phyloP scores from a whole-genome alignment of 1,140 invertebrate genomes.

The Odontomachus brunneus region DNA sequence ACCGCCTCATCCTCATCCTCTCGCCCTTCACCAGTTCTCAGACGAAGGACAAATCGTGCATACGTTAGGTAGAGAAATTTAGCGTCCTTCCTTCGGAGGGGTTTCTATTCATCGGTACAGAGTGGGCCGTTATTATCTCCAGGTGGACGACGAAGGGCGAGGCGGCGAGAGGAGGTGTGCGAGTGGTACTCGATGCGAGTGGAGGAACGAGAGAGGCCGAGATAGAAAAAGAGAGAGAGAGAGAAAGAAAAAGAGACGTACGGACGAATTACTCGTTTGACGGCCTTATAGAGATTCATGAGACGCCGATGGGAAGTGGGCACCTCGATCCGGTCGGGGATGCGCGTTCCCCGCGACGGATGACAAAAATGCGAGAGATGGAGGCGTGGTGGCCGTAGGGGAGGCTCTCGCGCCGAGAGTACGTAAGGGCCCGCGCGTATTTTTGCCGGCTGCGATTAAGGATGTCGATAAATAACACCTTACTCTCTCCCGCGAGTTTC shows the following conservation, averaged over 20 bases:
- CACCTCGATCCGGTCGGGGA: conserved; percentile 62
- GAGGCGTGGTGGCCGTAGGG: conserved; percentile 58
- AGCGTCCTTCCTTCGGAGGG: conserved; percentile 48
- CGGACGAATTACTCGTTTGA: conserved; percentile 80
- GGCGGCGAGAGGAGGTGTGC: conserved; percentile 4
- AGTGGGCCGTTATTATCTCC: conserved; percentile 63
- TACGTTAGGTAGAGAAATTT: conserved; percentile 63
- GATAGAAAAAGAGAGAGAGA: conserved; percentile 42
- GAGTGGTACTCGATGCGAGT: conserved; percentile 26
- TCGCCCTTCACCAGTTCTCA: conserved; percentile 6
- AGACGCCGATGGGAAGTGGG: conserved; percentile 71
- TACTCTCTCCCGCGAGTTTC: background rate
- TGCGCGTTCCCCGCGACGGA: conserved; percentile 47
- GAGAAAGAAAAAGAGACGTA: conserved; percentile 52
- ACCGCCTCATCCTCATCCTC: background rate
- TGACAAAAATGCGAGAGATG: conserved; percentile 65
- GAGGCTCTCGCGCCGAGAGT: conserved; percentile 12
- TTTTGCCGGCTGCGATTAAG: conserved; percentile 32
- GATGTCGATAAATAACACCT: background rate
- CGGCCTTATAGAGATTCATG: conserved; percentile 80
- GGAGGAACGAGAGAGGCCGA: conserved; percentile 37
- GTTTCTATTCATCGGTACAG: conserved; percentile 66
- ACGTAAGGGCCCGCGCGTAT: background rate
- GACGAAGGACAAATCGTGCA: conserved; percentile 40
- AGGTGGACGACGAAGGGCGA: conserved; percentile 29